Percentiles rank a stretch among this genome's conserved stretches.
Evolutionary conservation across 2,797 vertebrate genomes (phyloP).

Genomic region (Florisuga fusca): DNA sequence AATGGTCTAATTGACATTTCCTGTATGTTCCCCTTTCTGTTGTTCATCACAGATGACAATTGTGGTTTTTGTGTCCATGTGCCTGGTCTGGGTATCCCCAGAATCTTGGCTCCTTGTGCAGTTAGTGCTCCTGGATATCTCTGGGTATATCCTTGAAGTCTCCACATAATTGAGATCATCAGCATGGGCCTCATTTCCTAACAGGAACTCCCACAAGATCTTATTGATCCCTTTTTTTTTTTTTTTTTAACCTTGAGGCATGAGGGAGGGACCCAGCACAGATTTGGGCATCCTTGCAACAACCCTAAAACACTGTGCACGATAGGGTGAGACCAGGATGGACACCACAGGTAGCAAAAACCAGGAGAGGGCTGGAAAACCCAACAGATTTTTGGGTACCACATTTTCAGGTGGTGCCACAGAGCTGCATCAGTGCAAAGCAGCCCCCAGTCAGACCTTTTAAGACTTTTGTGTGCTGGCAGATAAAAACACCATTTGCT

Average conservation of each 20-base stretch:
- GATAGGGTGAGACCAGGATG: not conserved
- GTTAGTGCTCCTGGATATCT: not conserved
- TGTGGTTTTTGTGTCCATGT: not conserved
- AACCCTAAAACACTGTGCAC: not conserved
- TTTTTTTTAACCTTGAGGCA: not conserved
- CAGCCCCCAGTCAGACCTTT: constrained; percentile 32
- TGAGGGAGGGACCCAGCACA: not conserved
- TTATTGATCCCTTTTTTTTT: not conserved
- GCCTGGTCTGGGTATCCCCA: not conserved
- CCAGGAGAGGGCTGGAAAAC: not conserved
- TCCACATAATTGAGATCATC: not conserved
- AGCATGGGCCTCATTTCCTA: not conserved
- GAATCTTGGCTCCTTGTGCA: not conserved
- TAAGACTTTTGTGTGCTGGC: not conserved
- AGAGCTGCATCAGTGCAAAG: constrained; percentile 22
- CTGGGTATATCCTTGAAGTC: not conserved
- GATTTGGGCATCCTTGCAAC: not conserved
- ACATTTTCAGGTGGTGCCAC: not conserved
- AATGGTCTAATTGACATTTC: constrained; percentile 64
- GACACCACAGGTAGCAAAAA: fast-evolving
- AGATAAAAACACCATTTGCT: constrained; percentile 27
- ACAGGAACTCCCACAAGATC: not conserved
- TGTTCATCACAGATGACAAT: constrained; percentile 65
- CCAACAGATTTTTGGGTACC: not conserved
- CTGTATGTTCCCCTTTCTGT: constrained; percentile 43